Conservation (phyloP, 1,140 invertebrate genomes). For the Drosophila sucinea region DNA sequence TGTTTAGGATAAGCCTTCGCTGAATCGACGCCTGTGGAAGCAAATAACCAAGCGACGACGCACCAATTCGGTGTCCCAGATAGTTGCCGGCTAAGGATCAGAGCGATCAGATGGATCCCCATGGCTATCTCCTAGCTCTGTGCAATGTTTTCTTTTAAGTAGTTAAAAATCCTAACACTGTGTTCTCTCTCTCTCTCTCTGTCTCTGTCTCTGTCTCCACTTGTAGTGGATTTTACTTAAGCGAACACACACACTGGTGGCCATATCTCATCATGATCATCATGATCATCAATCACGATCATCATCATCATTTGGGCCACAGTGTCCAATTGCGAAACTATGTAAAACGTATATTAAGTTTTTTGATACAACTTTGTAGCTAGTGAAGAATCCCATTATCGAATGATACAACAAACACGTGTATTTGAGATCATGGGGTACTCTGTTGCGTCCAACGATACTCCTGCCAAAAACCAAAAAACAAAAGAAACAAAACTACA, state of each 20-base stretch:
- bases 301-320: background rate
- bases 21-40: conserved; percentile 85
- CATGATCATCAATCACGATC: background rate
- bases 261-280: too few relatives aligned
- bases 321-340: conserved; percentile 4
- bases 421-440: conserved; percentile 48
- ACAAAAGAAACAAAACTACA: conserved; percentile 1
- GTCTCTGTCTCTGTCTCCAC: background rate
- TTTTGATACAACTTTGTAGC: conserved; percentile 77
- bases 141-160: conserved; percentile 15
- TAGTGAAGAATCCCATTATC: conserved; percentile 59
- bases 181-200: conserved; percentile 5
- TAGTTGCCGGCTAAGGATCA: conserved; percentile 69
- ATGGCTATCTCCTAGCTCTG: background rate
- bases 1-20: conserved; percentile 84
- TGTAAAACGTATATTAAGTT: conserved; percentile 51
- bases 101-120: background rate
- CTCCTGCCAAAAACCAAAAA: conserved; percentile 51
- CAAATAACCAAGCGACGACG: conserved; percentile 85
- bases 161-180: too few relatives aligned
- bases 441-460: conserved; percentile 64
- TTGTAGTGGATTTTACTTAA: conserved; percentile 1
- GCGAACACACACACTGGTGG: background rate
- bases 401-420: conserved; percentile 38
- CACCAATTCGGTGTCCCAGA: conserved; percentile 81